Conservation (phyloP, 2,797 vertebrate species). For the Hipposideros larvatus region DNA sequence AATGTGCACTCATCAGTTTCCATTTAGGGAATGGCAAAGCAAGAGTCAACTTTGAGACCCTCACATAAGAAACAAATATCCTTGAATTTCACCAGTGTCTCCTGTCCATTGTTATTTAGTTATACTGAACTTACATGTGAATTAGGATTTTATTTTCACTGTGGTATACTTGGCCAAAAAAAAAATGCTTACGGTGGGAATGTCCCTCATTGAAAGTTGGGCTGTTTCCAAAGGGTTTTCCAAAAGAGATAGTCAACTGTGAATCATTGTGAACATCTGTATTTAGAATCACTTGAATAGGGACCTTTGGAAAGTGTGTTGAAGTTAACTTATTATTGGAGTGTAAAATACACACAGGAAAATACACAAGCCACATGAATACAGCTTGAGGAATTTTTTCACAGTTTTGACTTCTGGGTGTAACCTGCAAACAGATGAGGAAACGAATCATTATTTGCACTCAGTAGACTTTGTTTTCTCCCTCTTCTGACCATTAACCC, state of each 20-base stretch:
- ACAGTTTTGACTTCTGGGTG: not conserved
- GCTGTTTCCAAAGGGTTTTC: slow-evolving; percentile 45
- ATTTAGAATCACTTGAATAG: not conserved
- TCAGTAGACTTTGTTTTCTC: not conserved
- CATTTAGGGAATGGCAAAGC: not conserved
- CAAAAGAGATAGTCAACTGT: slow-evolving; percentile 24
- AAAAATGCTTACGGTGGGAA: not conserved
- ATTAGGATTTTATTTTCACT: slow-evolving; percentile 29
- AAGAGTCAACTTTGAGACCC: not conserved
- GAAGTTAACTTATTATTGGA: not conserved
- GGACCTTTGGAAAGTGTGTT: not conserved
- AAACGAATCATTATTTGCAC: not conserved
- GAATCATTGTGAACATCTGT: not conserved
- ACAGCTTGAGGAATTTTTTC: not conserved
- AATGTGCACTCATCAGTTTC: not conserved
- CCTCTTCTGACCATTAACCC: not conserved
- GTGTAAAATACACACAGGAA: not conserved
- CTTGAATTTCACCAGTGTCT: not conserved
- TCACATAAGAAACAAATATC: slow-evolving; percentile 16
- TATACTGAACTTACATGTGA: not conserved
- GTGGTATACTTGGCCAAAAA: not conserved
- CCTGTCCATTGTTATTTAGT: not conserved
- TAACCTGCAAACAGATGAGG: not conserved
- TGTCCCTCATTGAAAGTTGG: not conserved
- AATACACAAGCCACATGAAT: not conserved